Evolutionary conservation across 2,888 invertebrate species (phyloP), one percentile per base, ranked within the genome.

Genomic region (Netelia fuscicornis): DNA sequence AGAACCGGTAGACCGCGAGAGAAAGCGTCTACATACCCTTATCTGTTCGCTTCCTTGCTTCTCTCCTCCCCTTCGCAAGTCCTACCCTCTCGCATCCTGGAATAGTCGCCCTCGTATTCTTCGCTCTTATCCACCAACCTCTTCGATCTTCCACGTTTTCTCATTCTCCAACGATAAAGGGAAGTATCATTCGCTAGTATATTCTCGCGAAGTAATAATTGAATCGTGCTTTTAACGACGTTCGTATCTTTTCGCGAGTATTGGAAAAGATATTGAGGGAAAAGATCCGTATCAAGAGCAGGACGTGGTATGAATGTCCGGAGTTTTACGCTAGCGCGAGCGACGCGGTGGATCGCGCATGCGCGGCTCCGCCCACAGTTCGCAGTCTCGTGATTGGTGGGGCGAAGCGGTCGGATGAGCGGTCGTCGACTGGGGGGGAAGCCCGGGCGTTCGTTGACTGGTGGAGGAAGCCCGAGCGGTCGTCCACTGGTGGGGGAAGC

Each of bases 1-100:
- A 84, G 83, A 80, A 80, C 65, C 75, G 75, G 75, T 71, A 80
- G 83, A 84, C 83, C 83, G 83, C 80, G 83, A 84, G 83, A 76
- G 75, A 84, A 80, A 67, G 80, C 80, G 80, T 80, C 80, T 76
- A 64, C 62, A 42, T 80, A 76, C 75, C 64, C 76, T 70, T 64
- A 68, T 60, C 68, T 68, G 20, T 48, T 48, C 58, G 20, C 58
- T 58, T 74, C 84, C 83, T 65, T 64, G 64, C 77, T 20, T 68
- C 65, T 72, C 52, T 30, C 23, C 72, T 72, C 82, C 64, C 58
- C 76, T 70, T 25, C 65, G 62, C 75, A 75, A 75, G 48, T 78
- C 44, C 30, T 62, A 23, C 48, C 67, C 60, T 72, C 74, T 37
- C 37, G 37, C 6, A 37, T 37, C 6, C 5, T 37, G 37, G 37